Evolutionary conservation across 2,888 invertebrate genomes (phyloP).

Genomic region (Lasius fuliginosus): DNA sequence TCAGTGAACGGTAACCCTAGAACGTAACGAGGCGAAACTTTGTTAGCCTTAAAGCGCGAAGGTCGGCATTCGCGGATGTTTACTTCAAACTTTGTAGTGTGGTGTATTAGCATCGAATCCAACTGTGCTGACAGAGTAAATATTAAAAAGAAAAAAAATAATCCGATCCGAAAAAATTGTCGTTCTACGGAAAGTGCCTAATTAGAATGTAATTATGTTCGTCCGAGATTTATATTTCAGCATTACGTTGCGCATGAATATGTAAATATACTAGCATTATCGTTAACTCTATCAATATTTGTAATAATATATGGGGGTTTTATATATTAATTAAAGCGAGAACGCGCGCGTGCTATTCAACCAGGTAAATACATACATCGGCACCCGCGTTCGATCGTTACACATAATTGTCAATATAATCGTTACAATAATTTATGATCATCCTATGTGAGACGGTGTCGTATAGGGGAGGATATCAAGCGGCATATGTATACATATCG

Average conservation of each 20-base stretch:
- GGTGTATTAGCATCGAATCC: conserved; percentile 37
- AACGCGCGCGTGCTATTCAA: neutral
- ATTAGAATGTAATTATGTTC: conserved; percentile 7
- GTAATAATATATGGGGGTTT: conserved; percentile 5
- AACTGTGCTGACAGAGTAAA: neutral
- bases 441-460: neutral
- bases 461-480: conserved; percentile 7
- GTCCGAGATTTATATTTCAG: conserved; percentile 3
- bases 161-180: neutral
- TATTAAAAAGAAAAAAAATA: neutral
- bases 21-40: conserved; percentile 77
- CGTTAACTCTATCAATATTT: conserved; percentile 41
- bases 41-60: conserved; percentile 75
- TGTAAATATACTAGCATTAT: conserved; percentile 2
- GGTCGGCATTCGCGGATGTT: conserved; percentile 57
- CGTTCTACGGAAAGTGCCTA: neutral
- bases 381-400: neutral
- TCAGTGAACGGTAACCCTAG: conserved; percentile 64
- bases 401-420: conserved; percentile 53
- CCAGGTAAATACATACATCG: neutral
- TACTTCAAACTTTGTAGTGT: conserved; percentile 19
- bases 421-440: conserved; percentile 45
- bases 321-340: conserved; percentile 36
- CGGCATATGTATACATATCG: conserved; percentile 19
- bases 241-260: neutral